Evolutionary conservation across 1,140 invertebrate species (phyloP).

Genomic region (Episyrphus balteatus): DNA sequence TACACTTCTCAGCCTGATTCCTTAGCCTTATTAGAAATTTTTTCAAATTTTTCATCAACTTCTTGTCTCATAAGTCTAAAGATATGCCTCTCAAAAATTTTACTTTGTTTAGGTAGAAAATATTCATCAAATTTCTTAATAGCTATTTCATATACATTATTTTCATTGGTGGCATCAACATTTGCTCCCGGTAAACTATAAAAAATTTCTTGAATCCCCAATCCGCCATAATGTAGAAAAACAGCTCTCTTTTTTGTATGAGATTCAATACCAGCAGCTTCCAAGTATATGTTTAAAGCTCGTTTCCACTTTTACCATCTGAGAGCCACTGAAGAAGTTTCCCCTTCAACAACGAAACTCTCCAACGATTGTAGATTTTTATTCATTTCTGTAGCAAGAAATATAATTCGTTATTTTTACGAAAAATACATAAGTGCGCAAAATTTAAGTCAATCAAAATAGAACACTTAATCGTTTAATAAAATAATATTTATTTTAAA

Average conservation of each 20-base stretch:
- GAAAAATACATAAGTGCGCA: too few species aligned
- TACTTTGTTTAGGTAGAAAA: constrained; percentile 19
- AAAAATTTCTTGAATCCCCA: constrained; percentile 23
- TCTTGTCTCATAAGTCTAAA: constrained; percentile 1
- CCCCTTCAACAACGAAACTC: constrained; percentile 19
- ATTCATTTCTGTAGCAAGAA: too few species aligned
- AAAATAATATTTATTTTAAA: too few species aligned
- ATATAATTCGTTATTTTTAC: too few species aligned
- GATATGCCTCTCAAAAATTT: constrained; percentile 6
- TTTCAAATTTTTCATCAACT: constrained; percentile 6
- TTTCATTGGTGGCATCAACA: background rate
- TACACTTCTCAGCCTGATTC: constrained; percentile 12
- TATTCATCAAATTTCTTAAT: constrained; percentile 18
- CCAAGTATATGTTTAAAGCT: constrained; percentile 17
- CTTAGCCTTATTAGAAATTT: constrained; percentile 11
- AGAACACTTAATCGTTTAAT: too few species aligned
- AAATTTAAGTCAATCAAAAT: too few species aligned
- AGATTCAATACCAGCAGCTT: constrained; percentile 14
- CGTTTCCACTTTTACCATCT: constrained; percentile 25
- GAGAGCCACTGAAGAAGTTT: constrained; percentile 14
- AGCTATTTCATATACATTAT: constrained; percentile 11
- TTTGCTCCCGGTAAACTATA: constrained; percentile 19
- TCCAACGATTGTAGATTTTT: constrained; percentile 9
- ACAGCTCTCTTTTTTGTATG: constrained; percentile 16
- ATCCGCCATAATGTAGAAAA: constrained; percentile 18